Conservation (phyloP, 2,113 vertebrate species). For the Daubentonia madagascariensis region DNA sequence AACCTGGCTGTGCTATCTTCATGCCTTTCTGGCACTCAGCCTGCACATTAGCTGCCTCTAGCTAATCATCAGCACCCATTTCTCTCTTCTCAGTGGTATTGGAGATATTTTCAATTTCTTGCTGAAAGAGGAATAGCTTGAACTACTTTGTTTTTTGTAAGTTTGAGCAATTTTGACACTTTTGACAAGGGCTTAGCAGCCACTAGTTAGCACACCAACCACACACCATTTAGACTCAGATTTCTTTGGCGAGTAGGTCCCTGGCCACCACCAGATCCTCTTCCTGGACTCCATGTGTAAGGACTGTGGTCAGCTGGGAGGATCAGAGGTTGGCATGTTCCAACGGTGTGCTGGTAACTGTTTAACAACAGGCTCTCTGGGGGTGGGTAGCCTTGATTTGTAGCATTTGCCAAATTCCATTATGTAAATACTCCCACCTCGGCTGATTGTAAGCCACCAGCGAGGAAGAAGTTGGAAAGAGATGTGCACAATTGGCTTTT, state of each 20-base stretch:
- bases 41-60: neutral
- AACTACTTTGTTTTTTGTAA: neutral
- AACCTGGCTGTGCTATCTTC: neutral
- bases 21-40: neutral
- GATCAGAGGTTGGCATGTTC: neutral
- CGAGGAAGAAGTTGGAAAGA: neutral
- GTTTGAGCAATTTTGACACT: neutral
- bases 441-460: neutral
- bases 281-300: neutral
- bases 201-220: neutral
- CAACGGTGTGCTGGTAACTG: neutral
- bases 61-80: neutral
- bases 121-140: neutral
- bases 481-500: accelerated
- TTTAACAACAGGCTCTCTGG: neutral
- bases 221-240: neutral
- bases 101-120: neutral
- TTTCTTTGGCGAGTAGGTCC: neutral
- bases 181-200: neutral
- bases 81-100: neutral
- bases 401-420: neutral
- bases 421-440: neutral
- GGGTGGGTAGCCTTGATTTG: neutral
- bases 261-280: neutral
- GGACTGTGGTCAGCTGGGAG: neutral